phyloP scores from a whole-genome alignment of 2,888 invertebrate species.

The Meiosimyza platycephala region DNA sequence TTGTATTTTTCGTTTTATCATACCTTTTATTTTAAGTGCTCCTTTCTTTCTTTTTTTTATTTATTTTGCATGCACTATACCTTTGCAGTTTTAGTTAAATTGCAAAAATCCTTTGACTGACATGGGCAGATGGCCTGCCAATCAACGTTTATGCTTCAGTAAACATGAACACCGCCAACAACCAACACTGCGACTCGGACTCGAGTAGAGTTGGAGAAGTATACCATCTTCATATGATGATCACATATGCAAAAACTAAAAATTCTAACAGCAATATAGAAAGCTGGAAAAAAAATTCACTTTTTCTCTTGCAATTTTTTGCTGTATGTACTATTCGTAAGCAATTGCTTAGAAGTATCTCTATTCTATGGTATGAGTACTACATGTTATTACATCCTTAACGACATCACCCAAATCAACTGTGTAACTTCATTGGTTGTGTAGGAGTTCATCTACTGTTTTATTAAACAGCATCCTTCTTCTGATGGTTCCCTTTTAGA shows the following conservation, averaged over 20 bases:
- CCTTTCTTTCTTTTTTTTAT: slow-evolving; percentile 20
- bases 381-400: too few relatives aligned
- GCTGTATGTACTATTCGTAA: not conserved
- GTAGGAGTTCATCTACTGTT: not conserved
- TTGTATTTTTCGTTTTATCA: slow-evolving; percentile 32
- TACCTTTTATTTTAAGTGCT: not conserved
- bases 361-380: not conserved
- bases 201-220: too few relatives aligned
- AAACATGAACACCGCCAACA: slow-evolving; percentile 52
- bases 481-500: not conserved
- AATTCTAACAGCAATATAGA: not conserved
- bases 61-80: slow-evolving; percentile 44
- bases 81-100: slow-evolving; percentile 43
- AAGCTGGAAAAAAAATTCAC: slow-evolving; percentile 3
- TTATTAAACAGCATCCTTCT: not conserved
- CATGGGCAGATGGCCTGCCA: slow-evolving; percentile 66
- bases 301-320: not conserved
- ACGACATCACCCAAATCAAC: not conserved
- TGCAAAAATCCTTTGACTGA: slow-evolving; percentile 58
- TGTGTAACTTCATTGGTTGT: not conserved
- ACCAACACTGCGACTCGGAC: not conserved
- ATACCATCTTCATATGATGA: not conserved
- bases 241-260: not conserved
- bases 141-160: slow-evolving; percentile 64
- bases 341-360: slow-evolving; percentile 6